phyloP scores from a whole-genome alignment of 2,888 invertebrate genomes.

The Papilio gigon region DNA sequence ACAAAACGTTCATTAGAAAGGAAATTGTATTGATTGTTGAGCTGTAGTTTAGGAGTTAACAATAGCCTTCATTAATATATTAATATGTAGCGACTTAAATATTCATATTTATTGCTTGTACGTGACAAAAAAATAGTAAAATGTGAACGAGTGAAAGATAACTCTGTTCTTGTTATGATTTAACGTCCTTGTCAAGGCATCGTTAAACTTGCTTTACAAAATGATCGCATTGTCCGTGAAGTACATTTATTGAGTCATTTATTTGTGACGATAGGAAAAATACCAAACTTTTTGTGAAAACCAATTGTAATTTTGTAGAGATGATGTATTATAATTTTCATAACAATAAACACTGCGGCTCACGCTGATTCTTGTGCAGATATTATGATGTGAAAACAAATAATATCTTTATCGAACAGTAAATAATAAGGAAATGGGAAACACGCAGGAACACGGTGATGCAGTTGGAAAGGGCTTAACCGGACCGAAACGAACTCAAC shows the following conservation, averaged over 20 bases:
- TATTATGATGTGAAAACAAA: neutral
- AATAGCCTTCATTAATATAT: conserved; percentile 38
- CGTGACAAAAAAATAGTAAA: conserved; percentile 38
- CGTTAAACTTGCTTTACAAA: conserved; percentile 31
- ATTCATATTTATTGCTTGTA: conserved; percentile 35
- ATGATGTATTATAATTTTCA: neutral
- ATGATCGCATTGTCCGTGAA: conserved; percentile 14
- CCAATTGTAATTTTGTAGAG: neutral
- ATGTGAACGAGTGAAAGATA: conserved; percentile 31
- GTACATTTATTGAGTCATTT: conserved; percentile 2
- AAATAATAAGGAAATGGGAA: too few relatives aligned
- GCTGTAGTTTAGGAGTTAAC: conserved; percentile 27
- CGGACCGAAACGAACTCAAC: too few relatives aligned
- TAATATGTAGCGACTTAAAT: conserved; percentile 32
- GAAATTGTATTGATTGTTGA: conserved; percentile 37
- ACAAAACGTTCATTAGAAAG: conserved; percentile 37
- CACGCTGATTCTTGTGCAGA: neutral
- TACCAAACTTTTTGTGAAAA: conserved; percentile 15
- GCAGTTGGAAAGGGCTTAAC: too few relatives aligned
- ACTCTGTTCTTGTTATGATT: conserved; percentile 8
- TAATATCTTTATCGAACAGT: too few relatives aligned
- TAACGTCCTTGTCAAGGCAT: conserved; percentile 34
- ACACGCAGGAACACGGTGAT: too few relatives aligned
- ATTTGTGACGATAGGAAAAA: conserved; percentile 3
- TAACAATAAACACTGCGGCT: neutral